A percentile compares a stretch with the other conserved stretches of the same genome.
phyloP scores from a whole-genome alignment of 2,113 vertebrate species.

The Heterotilapia buettikoferi region DNA sequence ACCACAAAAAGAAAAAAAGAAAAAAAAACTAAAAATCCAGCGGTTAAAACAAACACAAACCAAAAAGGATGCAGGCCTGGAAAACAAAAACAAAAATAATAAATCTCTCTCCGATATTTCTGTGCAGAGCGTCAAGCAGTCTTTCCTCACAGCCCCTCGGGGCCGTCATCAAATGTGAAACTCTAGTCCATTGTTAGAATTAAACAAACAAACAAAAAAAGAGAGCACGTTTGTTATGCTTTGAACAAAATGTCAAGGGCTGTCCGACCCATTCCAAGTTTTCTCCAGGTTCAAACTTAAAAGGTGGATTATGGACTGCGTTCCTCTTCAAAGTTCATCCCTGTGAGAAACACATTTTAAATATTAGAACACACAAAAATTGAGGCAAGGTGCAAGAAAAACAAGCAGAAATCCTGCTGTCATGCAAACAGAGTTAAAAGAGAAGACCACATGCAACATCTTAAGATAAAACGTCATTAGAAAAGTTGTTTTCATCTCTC shows the following conservation, averaged over 20 bases:
- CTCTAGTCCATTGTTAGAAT: constrained; percentile 41
- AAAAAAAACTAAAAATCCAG: constrained; percentile 23
- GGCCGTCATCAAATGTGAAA: constrained; percentile 12
- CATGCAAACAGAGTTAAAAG: constrained; percentile 14
- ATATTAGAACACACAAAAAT: background rate
- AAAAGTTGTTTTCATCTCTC: constrained; percentile 21
- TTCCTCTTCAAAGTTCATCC: constrained; percentile 91
- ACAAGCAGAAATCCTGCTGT: background rate
- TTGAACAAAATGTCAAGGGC: constrained; percentile 63
- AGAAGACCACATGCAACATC: constrained; percentile 7
- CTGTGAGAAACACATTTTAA: constrained; percentile 69
- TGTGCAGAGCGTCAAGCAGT: constrained; percentile 50
- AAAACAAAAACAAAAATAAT: constrained; percentile 17
- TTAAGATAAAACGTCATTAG: background rate
- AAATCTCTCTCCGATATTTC: constrained; percentile 54
- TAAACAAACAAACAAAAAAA: constrained; percentile 42
- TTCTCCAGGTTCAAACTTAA: constrained; percentile 56
- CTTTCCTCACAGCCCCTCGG: constrained; percentile 7
- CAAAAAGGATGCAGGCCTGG: constrained; percentile 54
- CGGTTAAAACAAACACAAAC: constrained; percentile 33
- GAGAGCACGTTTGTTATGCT: constrained; percentile 82
- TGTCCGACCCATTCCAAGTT: constrained; percentile 70
- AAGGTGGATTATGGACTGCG: constrained; percentile 52
- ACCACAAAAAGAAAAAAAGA: background rate
- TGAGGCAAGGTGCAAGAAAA: background rate